Evolutionary conservation across 1,140 invertebrate genomes (phyloP).

Genomic region (Samia ricini): DNA sequence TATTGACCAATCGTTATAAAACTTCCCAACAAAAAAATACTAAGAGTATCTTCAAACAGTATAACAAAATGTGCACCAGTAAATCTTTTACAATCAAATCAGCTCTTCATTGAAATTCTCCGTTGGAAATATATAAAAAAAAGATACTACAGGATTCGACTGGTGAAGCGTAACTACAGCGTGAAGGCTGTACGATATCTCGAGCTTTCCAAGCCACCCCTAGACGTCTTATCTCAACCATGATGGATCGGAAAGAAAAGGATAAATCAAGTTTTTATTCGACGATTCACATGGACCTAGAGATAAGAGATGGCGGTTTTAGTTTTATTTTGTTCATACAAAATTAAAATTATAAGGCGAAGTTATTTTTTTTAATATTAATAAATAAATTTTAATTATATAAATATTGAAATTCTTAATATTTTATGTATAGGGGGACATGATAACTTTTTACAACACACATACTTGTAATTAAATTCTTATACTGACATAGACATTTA

Average conservation of each 20-base stretch:
- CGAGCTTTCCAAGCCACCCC: slow-evolving; percentile 2
- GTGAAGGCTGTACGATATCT: slow-evolving; percentile 26
- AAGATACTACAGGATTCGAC: slow-evolving; percentile 29
- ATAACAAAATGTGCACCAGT: not conserved
- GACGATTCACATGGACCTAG: slow-evolving; percentile 1
- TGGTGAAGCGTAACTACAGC: slow-evolving; percentile 33
- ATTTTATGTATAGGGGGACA: no score
- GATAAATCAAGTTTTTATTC: slow-evolving; percentile 51
- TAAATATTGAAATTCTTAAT: no score
- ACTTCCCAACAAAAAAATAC: not conserved
- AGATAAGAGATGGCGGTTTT: no score
- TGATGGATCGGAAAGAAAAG: slow-evolving; percentile 52
- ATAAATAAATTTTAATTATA: no score
- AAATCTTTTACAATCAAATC: slow-evolving; percentile 7
- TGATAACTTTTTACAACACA: no score
- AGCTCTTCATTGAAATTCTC: slow-evolving; percentile 19
- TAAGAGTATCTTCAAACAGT: not conserved
- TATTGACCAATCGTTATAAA: no score
- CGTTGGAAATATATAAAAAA: slow-evolving; percentile 21
- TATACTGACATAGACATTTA: no score
- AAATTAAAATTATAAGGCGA: no score
- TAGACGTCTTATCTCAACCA: slow-evolving; percentile 41
- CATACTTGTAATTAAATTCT: no score
- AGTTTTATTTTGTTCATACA: no score
- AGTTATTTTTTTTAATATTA: no score